These are phyloP conservation scores for Pogona vitticeps DNA, from an alignment of 2,113 vertebrate genomes.

Conservation along the genomic window DNA sequence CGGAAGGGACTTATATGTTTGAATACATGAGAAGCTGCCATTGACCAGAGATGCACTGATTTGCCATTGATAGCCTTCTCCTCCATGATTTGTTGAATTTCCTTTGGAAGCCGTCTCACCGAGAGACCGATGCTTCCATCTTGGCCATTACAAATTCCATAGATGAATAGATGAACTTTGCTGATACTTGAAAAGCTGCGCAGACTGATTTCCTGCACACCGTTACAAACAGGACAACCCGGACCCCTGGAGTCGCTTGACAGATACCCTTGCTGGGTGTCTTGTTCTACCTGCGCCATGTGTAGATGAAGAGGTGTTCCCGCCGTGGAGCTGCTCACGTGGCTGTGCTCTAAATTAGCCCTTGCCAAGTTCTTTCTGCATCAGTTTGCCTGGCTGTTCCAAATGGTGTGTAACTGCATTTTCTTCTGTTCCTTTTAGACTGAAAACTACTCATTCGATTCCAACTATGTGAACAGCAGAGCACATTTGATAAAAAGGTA, in stretches of 20 bases:
- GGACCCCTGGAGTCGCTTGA: neutral
- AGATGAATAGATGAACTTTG: too few relatives aligned
- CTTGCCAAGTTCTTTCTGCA: conserved; percentile 28
- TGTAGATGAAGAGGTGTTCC: neutral
- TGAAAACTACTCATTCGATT: conserved; percentile 98
- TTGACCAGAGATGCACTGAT: too few relatives aligned
- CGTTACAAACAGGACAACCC: neutral
- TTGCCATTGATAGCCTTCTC: too few relatives aligned
- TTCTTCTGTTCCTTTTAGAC: conserved; percentile 85
- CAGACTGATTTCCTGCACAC: too few relatives aligned
- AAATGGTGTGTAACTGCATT: conserved; percentile 53
- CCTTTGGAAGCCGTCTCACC: too few relatives aligned
- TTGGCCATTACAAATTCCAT: too few relatives aligned
- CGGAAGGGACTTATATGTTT: too few relatives aligned
- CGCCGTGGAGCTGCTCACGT: neutral
- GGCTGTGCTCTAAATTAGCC: neutral
- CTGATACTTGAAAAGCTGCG: too few relatives aligned
- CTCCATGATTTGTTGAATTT: too few relatives aligned
- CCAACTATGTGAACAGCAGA: conserved; percentile 99
- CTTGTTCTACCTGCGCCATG: neutral
- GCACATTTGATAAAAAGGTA: conserved; percentile 99
- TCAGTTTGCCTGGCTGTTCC: neutral
- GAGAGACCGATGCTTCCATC: too few relatives aligned
- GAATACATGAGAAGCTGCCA: too few relatives aligned
- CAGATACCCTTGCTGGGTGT: neutral